Base-by-base conservation (phyloP, 2,113 vertebrate species). In the Acrocephalus arundinaceus region DNA sequence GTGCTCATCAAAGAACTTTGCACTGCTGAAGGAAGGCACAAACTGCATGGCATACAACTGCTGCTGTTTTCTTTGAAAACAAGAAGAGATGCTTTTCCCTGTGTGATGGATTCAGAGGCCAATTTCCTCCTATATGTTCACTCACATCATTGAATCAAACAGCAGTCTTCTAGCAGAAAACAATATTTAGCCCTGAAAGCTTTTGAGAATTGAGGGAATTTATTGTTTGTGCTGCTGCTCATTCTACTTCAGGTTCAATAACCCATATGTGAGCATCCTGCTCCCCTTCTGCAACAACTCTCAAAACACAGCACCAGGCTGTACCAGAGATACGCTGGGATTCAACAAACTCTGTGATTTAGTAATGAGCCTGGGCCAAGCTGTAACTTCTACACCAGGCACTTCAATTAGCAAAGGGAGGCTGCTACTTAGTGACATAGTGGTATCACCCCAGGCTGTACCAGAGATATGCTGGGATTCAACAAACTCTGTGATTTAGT, bases 1-100 rank as follows among this genome's bases (percentile, higher is more conserved):
- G 4, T 0, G 0, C 11, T 65, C 41, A 24, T 3, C 0, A 2
- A 74, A 18, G 31, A 85, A 49, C 8, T 45, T 0, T 9, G 28
- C 35, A 15, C 6, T 54, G 81, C 59, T 70, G n/a, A 91, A 85
- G 41, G 63, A 2, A 6, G 30, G 41, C 41, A 81, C 0, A 0
- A 86, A 51, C 27, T 62, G 51, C 33, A 63, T 1, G 5, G 45
- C 1, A 1, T 59, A 20, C 15, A 89, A 62, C 7, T 33, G 33
- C 48, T 35, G 27, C 18, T 83, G 30, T 61, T 81, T 85, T 43
- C 49, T 85, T 13, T 68, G 62, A 61, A 82, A 92, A 85, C n/a
- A 89, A 66, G 4, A 65, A 81, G 63, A 73, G 37, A 71, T 37
- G 33, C 15, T 85, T 93, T 37, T 67, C 46, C 25, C n/a, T 72